Evolutionary conservation across 2,113 vertebrate species (phyloP).

Genomic region (Leptocoma aspasia): DNA sequence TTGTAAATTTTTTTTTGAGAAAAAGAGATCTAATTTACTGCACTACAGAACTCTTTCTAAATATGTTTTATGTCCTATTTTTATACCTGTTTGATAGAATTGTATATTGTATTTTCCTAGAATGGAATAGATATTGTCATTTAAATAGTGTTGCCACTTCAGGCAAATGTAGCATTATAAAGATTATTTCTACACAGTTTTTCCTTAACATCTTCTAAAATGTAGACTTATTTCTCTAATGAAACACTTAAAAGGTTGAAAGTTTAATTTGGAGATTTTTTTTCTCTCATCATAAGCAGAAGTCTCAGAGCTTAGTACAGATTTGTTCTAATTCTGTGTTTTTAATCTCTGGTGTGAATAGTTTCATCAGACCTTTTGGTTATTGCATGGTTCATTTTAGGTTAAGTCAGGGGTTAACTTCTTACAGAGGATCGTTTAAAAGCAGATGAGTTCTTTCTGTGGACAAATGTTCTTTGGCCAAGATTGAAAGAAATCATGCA

Average conservation of each 20-base stretch:
- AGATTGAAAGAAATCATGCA: constrained; percentile 10
- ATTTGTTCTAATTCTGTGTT: constrained; percentile 27
- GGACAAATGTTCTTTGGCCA: not conserved
- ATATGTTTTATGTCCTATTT: not conserved
- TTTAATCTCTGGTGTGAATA: constrained; percentile 8
- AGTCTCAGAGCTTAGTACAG: not conserved
- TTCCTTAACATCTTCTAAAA: not conserved
- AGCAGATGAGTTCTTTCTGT: not conserved
- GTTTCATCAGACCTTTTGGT: not conserved
- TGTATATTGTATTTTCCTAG: not conserved
- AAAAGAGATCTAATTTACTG: not conserved
- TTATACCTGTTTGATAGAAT: not conserved
- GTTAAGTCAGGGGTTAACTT: constrained; percentile 28
- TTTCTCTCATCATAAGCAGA: not conserved
- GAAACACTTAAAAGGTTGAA: not conserved
- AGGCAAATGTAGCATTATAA: not conserved
- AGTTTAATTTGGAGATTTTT: not conserved
- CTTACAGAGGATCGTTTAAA: constrained; percentile 10
- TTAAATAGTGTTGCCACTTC: not conserved
- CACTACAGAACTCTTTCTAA: not conserved
- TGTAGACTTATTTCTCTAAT: not conserved
- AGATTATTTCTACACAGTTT: not conserved
- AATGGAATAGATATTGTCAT: not conserved
- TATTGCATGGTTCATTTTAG: not conserved
- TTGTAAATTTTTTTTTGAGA: not conserved